A percentile compares a stretch with the other conserved stretches of the same genome.
Evolutionary conservation across 37 sponge, comb jelly and placozoan genomes (phyloP).

Genomic region (Amphimedon queenslandica): DNA sequence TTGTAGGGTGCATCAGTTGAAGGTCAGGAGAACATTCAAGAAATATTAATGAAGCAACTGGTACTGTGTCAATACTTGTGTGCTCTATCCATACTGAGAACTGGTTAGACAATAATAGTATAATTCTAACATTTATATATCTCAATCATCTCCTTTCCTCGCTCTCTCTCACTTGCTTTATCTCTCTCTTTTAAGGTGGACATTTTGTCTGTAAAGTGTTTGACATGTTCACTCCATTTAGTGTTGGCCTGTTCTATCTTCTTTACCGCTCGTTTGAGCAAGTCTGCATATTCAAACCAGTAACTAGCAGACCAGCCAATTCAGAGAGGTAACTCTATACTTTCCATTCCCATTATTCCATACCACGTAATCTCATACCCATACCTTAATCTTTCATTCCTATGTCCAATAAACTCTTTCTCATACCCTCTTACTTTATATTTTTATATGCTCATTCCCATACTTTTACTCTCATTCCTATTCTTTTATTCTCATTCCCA

Average conservation of each 20-base stretch:
- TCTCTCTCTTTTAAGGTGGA: constrained; percentile 71
- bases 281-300: constrained; percentile 86
- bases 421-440: neutral
- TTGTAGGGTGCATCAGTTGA: constrained; percentile 91
- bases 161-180: too few species aligned
- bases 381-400: neutral
- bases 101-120: constrained; percentile 35
- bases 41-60: constrained; percentile 85
- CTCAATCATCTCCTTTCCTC: too few species aligned
- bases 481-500: neutral
- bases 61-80: constrained; percentile 91
- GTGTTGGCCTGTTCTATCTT: constrained; percentile 88
- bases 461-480: too few species aligned
- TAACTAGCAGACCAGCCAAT: constrained; percentile 97
- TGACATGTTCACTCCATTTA: constrained; percentile 94
- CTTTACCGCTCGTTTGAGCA: constrained; percentile 80
- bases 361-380: neutral
- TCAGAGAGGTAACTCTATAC: constrained; percentile 80
- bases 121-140: too few species aligned
- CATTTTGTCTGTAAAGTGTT: constrained; percentile 92
- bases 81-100: constrained; percentile 77
- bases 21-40: constrained; percentile 95
- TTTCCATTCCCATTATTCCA: neutral
- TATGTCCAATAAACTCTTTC: neutral
- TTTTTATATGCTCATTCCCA: too few species aligned